These are phyloP conservation scores for Geotrypetes seraphini DNA, from an alignment of 2,797 vertebrate genomes.

Conservation along the genomic window DNA sequence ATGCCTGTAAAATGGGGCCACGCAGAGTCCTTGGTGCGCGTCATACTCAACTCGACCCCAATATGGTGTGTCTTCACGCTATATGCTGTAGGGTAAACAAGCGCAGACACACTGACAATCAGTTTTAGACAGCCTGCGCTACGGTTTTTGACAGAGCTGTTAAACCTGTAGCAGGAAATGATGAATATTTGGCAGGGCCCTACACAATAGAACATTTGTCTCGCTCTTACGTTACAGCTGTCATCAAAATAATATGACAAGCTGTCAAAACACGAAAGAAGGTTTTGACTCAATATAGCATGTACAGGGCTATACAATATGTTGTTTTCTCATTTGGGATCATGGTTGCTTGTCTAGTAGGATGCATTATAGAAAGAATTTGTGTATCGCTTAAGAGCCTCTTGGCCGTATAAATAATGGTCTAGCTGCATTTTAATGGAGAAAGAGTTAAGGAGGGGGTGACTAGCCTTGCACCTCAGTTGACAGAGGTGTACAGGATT, in stretches of 20 bases:
- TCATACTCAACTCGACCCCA: no score
- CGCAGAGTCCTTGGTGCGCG: no score
- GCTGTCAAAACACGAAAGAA: slow-evolving; percentile 29
- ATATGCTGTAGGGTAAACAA: slow-evolving; percentile 38
- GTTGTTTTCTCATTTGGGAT: slow-evolving; percentile 26
- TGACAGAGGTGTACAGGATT: no score
- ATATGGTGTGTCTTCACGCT: no score
- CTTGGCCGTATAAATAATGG: no score
- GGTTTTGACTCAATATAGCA: slow-evolving; percentile 41
- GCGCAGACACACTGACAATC: slow-evolving; percentile 43
- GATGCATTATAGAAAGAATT: no score
- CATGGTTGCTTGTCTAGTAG: slow-evolving; percentile 30
- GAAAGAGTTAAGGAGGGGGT: neutral
- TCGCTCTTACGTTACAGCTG: slow-evolving; percentile 46
- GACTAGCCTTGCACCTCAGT: no score
- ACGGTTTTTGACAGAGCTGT: slow-evolving; percentile 47
- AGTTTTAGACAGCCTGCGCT: slow-evolving; percentile 38
- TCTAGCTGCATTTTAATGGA: no score
- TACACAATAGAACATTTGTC: slow-evolving; percentile 48
- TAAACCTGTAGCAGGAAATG: slow-evolving; percentile 40
- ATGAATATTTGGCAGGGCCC: slow-evolving; percentile 44
- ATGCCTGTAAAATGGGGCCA: no score
- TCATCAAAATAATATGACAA: slow-evolving; percentile 49
- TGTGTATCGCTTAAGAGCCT: no score
- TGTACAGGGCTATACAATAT: slow-evolving; percentile 36